These are phyloP conservation scores for Cephus rjabovi DNA, from an alignment of 2,888 invertebrate species.

Conservation along the genomic window DNA sequence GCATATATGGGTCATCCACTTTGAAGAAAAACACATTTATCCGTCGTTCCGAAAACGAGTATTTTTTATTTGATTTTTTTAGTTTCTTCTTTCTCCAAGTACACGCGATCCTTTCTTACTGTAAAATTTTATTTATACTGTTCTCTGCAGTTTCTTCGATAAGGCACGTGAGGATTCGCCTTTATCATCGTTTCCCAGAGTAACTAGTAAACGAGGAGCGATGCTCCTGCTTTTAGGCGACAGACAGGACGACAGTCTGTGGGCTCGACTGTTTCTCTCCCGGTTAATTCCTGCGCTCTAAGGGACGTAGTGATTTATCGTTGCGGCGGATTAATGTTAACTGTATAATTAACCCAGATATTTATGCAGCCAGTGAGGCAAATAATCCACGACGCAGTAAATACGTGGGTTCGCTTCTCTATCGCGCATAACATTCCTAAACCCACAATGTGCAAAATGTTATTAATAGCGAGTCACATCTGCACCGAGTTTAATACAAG, in stretches of 20 bases:
- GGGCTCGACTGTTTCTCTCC: background rate
- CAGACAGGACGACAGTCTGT: background rate
- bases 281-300: background rate
- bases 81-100: background rate
- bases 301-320: conserved; percentile 4
- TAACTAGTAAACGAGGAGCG: background rate
- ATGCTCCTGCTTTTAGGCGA: background rate
- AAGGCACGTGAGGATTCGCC: conserved; percentile 33
- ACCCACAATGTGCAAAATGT: background rate
- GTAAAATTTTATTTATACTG: conserved; percentile 43
- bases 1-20: background rate
- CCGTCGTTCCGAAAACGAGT: background rate
- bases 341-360: conserved; percentile 9
- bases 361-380: background rate
- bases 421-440: background rate
- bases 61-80: background rate
- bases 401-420: background rate
- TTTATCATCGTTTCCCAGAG: background rate
- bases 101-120: background rate
- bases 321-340: conserved; percentile 2
- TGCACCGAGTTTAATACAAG: background rate
- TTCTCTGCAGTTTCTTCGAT: conserved; percentile 34
- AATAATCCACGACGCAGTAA: background rate
- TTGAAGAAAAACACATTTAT: background rate
- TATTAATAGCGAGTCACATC: background rate